Evolutionary conservation across 92 coral and sea anemone species (phyloP), one percentile per base, ranked within the genome.

Genomic region (Blastomussa wellsi): DNA sequence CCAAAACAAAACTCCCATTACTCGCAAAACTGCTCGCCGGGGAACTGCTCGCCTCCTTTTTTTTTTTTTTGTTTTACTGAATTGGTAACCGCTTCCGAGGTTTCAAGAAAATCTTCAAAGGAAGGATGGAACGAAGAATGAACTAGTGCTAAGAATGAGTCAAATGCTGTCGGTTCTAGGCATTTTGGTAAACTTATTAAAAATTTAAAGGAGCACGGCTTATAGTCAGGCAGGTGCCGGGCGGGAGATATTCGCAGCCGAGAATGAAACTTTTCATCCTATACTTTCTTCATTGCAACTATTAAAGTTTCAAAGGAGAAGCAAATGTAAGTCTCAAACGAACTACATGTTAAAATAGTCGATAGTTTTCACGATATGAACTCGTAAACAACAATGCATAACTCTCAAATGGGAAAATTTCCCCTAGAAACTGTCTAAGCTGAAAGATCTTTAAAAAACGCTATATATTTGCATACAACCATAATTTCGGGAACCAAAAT

Each of bases 171-270:
- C 22, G 57, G 35, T 88, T 89, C 91, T 88, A 80, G 89, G 84
- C 87, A 85, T 89, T 79, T 91, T 82, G 92, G 83, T 78, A 85
- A 85, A 79, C 92, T 90, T 89, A 92, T 92, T 86, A 92, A 94
- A 88, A 87, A 94, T 94, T 94, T 81, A 94, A 77, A 87, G 81
- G 74, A 77, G 75, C 82, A 79, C 74, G 84, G 87, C 92, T 82
- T 92, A 80, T 84, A 71, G 89, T 78, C n/a, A n/a, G n/a, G 84
- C 87, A 70, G 81, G 88, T 90, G 86, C 83, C 65, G 64, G 88
- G 88, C 75, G 68, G 49, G 42, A 79, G 82, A 51, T 73, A 72
- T 76, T 85, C 64, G 67, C 62, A 33, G n/a, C n/a, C n/a, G 51
- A 22, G 88, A 77, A 55, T 35, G 83, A 76, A 86, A 81, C 77